Percentiles rank a stretch among this genome's conserved stretches.
These are phyloP conservation scores for Oligia fasciuncula DNA, from an alignment of 2,888 invertebrate genomes.

Conservation along the genomic window DNA sequence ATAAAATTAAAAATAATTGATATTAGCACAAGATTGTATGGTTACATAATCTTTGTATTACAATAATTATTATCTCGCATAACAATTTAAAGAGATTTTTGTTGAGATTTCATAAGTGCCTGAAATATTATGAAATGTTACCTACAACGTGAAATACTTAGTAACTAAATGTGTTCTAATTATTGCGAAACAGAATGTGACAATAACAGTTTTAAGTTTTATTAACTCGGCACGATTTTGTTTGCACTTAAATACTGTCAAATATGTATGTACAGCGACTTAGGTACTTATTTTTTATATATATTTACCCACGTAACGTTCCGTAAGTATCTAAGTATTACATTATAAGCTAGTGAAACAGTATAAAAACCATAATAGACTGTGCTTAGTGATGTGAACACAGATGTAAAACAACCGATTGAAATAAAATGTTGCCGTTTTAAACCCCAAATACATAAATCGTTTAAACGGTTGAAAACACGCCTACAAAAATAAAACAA, in stretches of 20 bases:
- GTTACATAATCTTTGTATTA: constrained; percentile 33
- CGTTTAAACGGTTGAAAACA: too few species aligned
- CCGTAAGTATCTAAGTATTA: too few species aligned
- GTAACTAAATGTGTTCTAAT: neutral
- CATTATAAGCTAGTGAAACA: neutral
- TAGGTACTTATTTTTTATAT: neutral
- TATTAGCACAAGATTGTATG: constrained; percentile 21
- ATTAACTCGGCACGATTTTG: neutral
- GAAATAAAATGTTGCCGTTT: too few species aligned
- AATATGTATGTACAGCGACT: neutral
- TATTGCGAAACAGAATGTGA: constrained; percentile 17
- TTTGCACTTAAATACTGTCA: constrained; percentile 3
- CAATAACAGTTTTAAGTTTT: neutral
- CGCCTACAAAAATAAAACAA: too few species aligned
- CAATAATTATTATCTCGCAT: constrained; percentile 17
- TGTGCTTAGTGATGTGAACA: neutral
- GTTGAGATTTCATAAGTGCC: constrained; percentile 1
- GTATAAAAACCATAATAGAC: too few species aligned
- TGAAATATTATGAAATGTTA: constrained; percentile 45
- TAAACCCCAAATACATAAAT: too few species aligned
- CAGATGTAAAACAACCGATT: too few species aligned
- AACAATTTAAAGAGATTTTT: constrained; percentile 17
- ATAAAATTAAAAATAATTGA: constrained; percentile 34
- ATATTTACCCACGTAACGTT: neutral
- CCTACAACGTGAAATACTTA: neutral